Conservation (phyloP, 64 coral and sea anemone genomes). For the Orbicella faveolata region DNA sequence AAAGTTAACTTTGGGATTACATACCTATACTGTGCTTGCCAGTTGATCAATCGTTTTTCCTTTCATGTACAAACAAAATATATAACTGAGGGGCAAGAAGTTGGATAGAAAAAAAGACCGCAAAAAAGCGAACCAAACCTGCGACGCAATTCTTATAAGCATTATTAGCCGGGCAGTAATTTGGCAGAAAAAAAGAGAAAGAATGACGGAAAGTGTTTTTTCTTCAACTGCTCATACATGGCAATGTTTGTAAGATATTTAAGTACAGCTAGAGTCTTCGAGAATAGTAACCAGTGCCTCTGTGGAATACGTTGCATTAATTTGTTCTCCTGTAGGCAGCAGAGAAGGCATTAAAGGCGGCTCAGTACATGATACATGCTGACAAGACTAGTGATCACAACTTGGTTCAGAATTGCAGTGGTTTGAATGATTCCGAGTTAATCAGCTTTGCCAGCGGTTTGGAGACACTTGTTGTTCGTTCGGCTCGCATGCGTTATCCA, state of each 20-base stretch:
- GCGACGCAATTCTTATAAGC: too few species aligned
- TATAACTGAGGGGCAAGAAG: too few species aligned
- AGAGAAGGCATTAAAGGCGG: constrained; percentile 79
- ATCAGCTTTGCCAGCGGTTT: background rate
- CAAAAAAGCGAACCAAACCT: too few species aligned
- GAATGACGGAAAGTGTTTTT: background rate
- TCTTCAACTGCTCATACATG: too few species aligned
- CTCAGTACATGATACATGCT: constrained; percentile 64
- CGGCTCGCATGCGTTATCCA: constrained; percentile 65
- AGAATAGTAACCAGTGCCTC: background rate
- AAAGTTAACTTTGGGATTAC: too few species aligned
- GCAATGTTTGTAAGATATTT: background rate
- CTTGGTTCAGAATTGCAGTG: background rate
- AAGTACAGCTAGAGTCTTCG: background rate
- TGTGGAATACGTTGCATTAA: background rate
- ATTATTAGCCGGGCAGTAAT: too few species aligned
- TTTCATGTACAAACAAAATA: too few species aligned
- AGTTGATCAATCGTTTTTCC: too few species aligned
- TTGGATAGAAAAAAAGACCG: too few species aligned
- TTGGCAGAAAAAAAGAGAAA: too few species aligned
- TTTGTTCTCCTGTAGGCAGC: constrained; percentile 43
- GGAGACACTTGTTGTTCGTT: constrained; percentile 38
- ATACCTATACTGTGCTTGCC: too few species aligned
- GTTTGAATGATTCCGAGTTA: constrained; percentile 5
- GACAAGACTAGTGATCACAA: constrained; percentile 47